phyloP scores from a whole-genome alignment of 2,888 invertebrate species.

The Clanis bilineata region DNA sequence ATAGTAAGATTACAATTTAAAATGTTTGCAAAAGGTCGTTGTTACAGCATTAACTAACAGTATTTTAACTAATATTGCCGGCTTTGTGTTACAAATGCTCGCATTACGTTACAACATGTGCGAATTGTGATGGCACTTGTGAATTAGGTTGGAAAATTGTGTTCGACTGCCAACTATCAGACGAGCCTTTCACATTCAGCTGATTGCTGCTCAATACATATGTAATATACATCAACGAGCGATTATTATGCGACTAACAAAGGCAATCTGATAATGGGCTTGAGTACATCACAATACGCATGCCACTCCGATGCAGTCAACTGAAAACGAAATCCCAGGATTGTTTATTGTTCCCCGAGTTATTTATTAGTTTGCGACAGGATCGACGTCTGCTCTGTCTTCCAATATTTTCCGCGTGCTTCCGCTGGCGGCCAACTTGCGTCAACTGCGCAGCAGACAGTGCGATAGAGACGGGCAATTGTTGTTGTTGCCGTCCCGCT shows the following conservation, averaged over 20 bases:
- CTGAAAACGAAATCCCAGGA: conserved; percentile 38
- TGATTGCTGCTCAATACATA: conserved; percentile 41
- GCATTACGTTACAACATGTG: conserved; percentile 56
- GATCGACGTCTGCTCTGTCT: conserved; percentile 37
- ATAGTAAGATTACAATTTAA: not conserved
- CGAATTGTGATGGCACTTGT: conserved; percentile 46
- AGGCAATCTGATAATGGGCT: conserved; percentile 49
- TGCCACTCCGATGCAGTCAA: conserved; percentile 40
- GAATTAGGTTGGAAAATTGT: conserved; percentile 70
- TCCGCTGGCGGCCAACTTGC: conserved; percentile 62
- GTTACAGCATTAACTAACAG: not conserved
- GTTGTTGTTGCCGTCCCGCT: conserved; percentile 72
- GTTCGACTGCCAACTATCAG: conserved; percentile 37
- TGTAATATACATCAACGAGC: conserved; percentile 44
- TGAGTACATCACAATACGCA: not conserved
- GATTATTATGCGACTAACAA: conserved; percentile 48
- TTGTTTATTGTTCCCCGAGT: conserved; percentile 47
- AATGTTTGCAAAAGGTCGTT: not conserved
- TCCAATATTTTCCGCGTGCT: conserved; percentile 59
- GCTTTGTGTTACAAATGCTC: conserved; percentile 30
- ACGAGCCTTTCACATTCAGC: conserved; percentile 63
- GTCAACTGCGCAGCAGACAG: conserved; percentile 76
- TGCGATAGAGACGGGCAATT: conserved; percentile 62
- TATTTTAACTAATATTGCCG: not conserved
- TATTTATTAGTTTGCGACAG: conserved; percentile 49